Evolutionary conservation across 2,888 invertebrate species (phyloP), one percentile per base, ranked within the genome.

Genomic region (Melanostoma scalare): DNA sequence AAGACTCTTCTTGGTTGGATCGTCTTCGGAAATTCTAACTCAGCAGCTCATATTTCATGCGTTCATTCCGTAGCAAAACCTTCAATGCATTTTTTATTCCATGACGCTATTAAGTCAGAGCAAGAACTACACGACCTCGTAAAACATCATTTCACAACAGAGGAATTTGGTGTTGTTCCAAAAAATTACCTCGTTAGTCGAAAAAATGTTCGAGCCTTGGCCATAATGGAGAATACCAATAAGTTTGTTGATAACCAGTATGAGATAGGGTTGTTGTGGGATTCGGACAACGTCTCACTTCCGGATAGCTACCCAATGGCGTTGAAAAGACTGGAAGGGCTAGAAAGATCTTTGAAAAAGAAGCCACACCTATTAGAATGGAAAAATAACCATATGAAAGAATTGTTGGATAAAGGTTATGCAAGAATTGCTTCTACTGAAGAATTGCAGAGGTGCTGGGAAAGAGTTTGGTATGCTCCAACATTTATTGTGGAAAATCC

Each of bases 381-480:
- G 42, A 60, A 60, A 10, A 60, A 60, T 31, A 33, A 44, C 6
- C 44, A 60, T n/a, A 60, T 60, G 60, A 44, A 33, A 1, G 44
- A 44, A 5, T 9, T 60, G 33, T 42, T 60, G 3, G 3, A 31
- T 4, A 60, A 60, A 10, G 58, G 74, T 1, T 81, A 85, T 48
- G 73, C 76, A 35, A 60, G 73, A 36, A 81, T 76, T 52, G 52
- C 81, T 33, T 40, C 72, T 50, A 36, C 61, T 2, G 72, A 61
- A 33, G 69, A 76, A 4, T 30, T 56, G 6, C 4, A 53, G 38
- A 60, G 33, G 31, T 35, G 20, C 8, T 48, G 69, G 36, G 10
- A 38, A n/a, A 84, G 71, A 42, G 79, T 72, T 2, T 87, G 87
- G 87, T 88, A 87, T 67, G 38, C 87, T 3, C 87, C 87, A 2